Conservation (phyloP, 2,797 vertebrate species). For the Liasis olivaceus region DNA sequence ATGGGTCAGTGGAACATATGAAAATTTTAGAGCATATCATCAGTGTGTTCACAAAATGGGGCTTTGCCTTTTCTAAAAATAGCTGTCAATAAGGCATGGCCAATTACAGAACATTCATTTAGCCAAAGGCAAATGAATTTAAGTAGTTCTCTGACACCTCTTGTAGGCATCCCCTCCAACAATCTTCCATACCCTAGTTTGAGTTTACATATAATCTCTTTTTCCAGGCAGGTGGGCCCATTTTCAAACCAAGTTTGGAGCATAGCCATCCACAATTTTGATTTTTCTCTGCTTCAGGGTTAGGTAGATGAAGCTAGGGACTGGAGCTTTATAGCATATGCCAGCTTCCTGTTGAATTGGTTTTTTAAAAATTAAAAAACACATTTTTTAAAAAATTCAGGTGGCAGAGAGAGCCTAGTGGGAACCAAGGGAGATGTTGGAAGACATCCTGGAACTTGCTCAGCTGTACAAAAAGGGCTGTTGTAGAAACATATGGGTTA, state of each 20-base stretch:
- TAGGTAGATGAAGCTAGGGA: neutral
- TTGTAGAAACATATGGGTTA: neutral
- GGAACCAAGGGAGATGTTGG: neutral
- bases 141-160: too few species aligned
- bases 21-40: too few species aligned
- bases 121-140: too few species aligned
- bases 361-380: neutral
- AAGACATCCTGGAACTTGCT: neutral
- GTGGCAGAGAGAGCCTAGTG: neutral
- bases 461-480: neutral
- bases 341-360: neutral
- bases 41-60: too few species aligned
- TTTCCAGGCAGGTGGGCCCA: neutral
- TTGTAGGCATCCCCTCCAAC: too few species aligned
- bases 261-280: neutral
- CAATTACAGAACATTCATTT: too few species aligned
- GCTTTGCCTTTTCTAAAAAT: too few species aligned
- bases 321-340: neutral
- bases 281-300: neutral
- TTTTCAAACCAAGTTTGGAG: neutral
- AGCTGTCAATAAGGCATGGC: too few species aligned
- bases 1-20: too few species aligned
- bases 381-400: neutral
- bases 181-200: too few species aligned
- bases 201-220: too few species aligned